These are phyloP conservation scores for Amazonetta brasiliensis DNA, from an alignment of 2,797 vertebrate genomes.

Conservation along the genomic window DNA sequence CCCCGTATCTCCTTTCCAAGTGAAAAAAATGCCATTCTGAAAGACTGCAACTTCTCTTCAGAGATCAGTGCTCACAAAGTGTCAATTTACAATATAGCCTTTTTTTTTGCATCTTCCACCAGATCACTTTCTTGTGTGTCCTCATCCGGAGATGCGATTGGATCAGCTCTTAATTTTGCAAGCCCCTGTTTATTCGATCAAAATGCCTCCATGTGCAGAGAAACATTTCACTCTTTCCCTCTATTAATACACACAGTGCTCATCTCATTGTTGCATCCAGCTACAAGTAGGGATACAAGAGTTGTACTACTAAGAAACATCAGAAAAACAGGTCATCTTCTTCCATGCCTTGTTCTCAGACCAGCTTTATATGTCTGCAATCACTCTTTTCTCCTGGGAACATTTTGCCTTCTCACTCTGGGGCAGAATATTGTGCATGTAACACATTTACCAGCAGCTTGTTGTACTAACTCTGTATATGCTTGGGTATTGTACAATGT, in stretches of 20 bases:
- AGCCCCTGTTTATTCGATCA: background rate
- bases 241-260: rapidly evolving
- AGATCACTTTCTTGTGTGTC: background rate
- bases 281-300: background rate
- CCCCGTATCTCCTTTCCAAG: background rate
- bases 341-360: background rate
- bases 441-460: background rate
- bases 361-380: background rate
- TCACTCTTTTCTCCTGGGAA: background rate
- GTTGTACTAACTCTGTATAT: background rate
- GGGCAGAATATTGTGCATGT: background rate
- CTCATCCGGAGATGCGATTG: background rate
- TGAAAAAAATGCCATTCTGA: background rate
- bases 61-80: background rate
- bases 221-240: background rate
- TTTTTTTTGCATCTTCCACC: background rate
- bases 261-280: background rate
- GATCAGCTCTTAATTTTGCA: background rate
- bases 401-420: rapidly evolving
- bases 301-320: background rate
- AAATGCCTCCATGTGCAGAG: background rate
- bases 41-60: background rate
- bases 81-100: background rate
- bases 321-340: background rate
- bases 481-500: background rate